A percentile compares a stretch with the other conserved stretches of the same genome.
phyloP scores from a whole-genome alignment of 2,113 vertebrate genomes.

The Serinus canaria region DNA sequence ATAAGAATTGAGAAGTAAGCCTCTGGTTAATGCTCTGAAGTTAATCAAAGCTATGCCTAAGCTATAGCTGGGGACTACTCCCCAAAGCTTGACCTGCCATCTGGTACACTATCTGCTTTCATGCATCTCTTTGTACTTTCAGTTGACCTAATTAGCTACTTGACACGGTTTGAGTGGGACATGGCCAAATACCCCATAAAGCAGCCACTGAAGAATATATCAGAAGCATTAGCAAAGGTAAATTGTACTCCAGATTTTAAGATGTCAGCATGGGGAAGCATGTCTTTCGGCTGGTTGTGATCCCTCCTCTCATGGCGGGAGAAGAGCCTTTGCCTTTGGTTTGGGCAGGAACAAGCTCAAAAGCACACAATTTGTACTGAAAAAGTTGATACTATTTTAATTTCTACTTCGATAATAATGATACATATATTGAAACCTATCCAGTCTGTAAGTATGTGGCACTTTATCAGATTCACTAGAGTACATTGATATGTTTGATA shows the following conservation, averaged over 20 bases:
- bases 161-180: constrained; percentile 95
- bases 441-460: background rate
- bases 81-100: background rate
- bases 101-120: background rate
- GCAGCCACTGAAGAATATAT: constrained; percentile 84
- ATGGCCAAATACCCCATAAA: constrained; percentile 92
- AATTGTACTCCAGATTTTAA: background rate
- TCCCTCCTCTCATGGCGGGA: background rate
- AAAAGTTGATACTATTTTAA: background rate
- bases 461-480: background rate
- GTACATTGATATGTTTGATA: background rate
- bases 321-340: background rate
- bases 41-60: background rate
- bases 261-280: background rate
- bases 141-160: constrained; percentile 88
- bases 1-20: background rate
- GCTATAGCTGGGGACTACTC: background rate
- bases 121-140: constrained; percentile 52
- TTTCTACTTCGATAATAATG: background rate
- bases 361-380: background rate
- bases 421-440: background rate
- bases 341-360: background rate
- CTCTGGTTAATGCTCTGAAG: background rate
- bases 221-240: constrained; percentile 91
- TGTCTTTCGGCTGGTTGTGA: background rate